phyloP scores from a whole-genome alignment of 2,888 invertebrate genomes.

The Coremacera marginata region DNA sequence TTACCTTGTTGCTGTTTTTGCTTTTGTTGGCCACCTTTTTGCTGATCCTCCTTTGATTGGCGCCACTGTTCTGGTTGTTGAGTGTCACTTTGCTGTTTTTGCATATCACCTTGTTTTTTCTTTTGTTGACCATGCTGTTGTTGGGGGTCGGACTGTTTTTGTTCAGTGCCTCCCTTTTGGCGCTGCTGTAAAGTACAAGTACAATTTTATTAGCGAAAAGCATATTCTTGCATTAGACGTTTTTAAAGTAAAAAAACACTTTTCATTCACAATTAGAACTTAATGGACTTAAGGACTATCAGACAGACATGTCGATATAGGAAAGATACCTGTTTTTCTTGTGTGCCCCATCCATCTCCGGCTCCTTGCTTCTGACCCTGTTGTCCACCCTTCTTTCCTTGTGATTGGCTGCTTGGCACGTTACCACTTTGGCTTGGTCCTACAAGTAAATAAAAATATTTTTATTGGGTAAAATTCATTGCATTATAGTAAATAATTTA shows the following conservation, averaged over 20 bases:
- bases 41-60: constrained; percentile 2
- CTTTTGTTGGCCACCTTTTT: constrained; percentile 22
- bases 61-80: constrained; percentile 31
- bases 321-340: no score
- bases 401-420: not conserved
- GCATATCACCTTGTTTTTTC: constrained; percentile 1
- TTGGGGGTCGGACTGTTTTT: constrained; percentile 7
- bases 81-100: constrained; percentile 23
- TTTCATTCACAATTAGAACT: no score
- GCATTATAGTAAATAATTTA: not conserved
- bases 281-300: no score
- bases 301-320: no score
- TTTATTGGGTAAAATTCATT: not conserved
- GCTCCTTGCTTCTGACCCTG: constrained; percentile 2
- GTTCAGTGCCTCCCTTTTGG: not conserved
- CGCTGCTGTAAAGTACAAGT: not conserved
- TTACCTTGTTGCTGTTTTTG: constrained; percentile 21
- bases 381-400: not conserved
- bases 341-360: not conserved
- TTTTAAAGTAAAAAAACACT: no score
- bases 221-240: no score
- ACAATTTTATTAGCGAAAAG: no score
- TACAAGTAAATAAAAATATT: not conserved
- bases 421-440: constrained; percentile 18
- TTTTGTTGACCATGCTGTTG: constrained; percentile 13